Base-by-base conservation (phyloP, 2,113 vertebrate species). In the Orcinus orca region DNA sequence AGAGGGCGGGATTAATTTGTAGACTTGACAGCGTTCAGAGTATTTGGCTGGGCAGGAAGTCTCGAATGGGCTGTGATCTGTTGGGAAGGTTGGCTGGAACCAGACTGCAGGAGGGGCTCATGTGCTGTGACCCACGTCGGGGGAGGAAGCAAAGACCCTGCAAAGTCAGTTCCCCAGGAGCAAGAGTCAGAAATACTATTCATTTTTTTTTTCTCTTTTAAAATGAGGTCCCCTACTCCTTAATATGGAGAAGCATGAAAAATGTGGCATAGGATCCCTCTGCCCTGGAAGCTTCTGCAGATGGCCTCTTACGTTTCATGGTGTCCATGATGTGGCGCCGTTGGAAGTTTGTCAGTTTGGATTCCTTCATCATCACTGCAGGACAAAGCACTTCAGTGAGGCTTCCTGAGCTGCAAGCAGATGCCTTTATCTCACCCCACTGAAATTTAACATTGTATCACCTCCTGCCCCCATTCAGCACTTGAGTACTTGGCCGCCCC, bases 361-460 rank as follows among this genome's bases (percentile, higher is more conserved):
- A 98, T 96, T 99, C 99, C 96, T 99, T 98, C 99, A 99, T 99
- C 99, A 99, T 99, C 18, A 97, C 99, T 99, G 98, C 50, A 98
- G 98, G 74, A 98, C 23, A 97, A 81, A 79, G 82, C 41, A 1
- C 1, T 23, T 0, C 2, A 4, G 1, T 97, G 90, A 97, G 65
- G 47, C 20, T 53, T 17, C 31, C 10, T 2, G n/a, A 60, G 60
- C n/a, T 47, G 67, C 18, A 33, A 38, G 44, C 63, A 53, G 10
- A 23, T 5, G 25, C 29, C 58, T 41, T 36, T 17, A 31, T 26
- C 47, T 44, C 33, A 14, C 9, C 2, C 21, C 50, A 26, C 14
- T 4, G n/a, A 20, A 47, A 31, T 11, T 8, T 29, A 58, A 70
- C 31, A 65, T 1, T 14, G 1, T 5, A 14, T 36, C 8, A 6